A percentile compares a stretch with the other conserved stretches of the same genome.
These are phyloP conservation scores for Lutraria lutraria DNA, from an alignment of 2,888 invertebrate genomes.

Conservation along the genomic window DNA sequence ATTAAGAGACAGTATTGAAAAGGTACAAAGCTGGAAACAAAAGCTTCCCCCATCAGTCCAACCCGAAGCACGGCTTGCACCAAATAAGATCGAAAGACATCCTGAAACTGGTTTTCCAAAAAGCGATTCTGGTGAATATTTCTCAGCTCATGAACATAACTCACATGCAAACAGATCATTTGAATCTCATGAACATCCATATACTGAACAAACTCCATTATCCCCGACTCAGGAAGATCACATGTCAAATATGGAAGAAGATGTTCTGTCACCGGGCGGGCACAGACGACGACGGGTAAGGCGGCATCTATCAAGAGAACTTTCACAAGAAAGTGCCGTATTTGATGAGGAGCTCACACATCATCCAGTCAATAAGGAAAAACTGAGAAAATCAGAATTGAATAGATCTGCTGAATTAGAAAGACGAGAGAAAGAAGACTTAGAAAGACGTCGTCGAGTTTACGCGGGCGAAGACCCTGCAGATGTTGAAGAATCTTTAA, in stretches of 20 bases:
- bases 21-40: slow-evolving; percentile 85
- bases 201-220: slow-evolving; percentile 53
- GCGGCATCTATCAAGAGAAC: slow-evolving; percentile 73
- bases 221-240: slow-evolving; percentile 46
- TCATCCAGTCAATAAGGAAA: slow-evolving; percentile 89
- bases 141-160: slow-evolving; percentile 74
- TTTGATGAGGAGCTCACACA: slow-evolving; percentile 76
- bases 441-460: slow-evolving; percentile 61
- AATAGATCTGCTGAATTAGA: slow-evolving; percentile 89
- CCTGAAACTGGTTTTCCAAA: slow-evolving; percentile 73
- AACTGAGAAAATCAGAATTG: slow-evolving; percentile 91
- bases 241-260: slow-evolving; percentile 59
- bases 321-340: slow-evolving; percentile 79
- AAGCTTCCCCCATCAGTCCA: slow-evolving; percentile 77
- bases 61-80: slow-evolving; percentile 62
- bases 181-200: slow-evolving; percentile 43
- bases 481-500: slow-evolving; percentile 50
- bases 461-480: slow-evolving; percentile 66
- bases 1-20: slow-evolving; percentile 85
- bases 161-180: slow-evolving; percentile 47
- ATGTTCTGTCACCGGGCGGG: slow-evolving; percentile 69
- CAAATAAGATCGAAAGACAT: slow-evolving; percentile 53
- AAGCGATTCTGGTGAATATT: slow-evolving; percentile 76
- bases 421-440: slow-evolving; percentile 60
- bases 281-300: slow-evolving; percentile 62